Evolutionary conservation across 2,113 vertebrate genomes (phyloP).

Genomic region (Pterophyllum scalare): DNA sequence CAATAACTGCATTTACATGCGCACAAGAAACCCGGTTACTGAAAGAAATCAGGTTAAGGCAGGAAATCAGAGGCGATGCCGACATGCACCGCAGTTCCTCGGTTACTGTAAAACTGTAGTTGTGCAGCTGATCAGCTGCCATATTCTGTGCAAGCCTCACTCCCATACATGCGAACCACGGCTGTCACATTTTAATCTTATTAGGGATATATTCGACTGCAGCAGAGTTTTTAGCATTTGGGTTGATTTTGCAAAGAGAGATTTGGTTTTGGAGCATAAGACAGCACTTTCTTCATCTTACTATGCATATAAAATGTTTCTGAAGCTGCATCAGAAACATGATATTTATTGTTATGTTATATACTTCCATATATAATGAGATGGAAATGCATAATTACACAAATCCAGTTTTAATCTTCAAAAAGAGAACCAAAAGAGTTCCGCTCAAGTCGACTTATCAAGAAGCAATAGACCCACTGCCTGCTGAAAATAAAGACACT

Average conservation of each 20-base stretch:
- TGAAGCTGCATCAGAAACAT: neutral
- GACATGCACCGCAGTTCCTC: neutral
- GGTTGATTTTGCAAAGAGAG: neutral
- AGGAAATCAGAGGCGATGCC: constrained; percentile 12
- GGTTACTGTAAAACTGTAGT: neutral
- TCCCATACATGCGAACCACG: neutral
- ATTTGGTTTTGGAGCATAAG: neutral
- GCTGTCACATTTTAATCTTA: constrained; percentile 2
- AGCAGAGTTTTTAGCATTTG: constrained; percentile 7
- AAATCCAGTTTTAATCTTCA: constrained; percentile 5
- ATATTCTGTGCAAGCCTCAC: neutral
- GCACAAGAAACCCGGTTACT: constrained; percentile 25
- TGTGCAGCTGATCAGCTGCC: neutral
- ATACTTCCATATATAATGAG: neutral
- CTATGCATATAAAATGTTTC: neutral
- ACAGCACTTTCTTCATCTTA: neutral
- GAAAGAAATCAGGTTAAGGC: constrained; percentile 15
- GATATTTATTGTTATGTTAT: neutral
- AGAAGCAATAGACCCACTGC: neutral
- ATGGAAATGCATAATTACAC: neutral
- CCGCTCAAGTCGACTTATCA: neutral
- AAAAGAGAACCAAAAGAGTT: neutral
- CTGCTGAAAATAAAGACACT: neutral
- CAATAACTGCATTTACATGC: constrained; percentile 48
- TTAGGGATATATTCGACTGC: neutral